Evolutionary conservation across 1,140 invertebrate genomes (phyloP), one percentile per base, ranked within the genome.

Genomic region (Drosophila pandora): DNA sequence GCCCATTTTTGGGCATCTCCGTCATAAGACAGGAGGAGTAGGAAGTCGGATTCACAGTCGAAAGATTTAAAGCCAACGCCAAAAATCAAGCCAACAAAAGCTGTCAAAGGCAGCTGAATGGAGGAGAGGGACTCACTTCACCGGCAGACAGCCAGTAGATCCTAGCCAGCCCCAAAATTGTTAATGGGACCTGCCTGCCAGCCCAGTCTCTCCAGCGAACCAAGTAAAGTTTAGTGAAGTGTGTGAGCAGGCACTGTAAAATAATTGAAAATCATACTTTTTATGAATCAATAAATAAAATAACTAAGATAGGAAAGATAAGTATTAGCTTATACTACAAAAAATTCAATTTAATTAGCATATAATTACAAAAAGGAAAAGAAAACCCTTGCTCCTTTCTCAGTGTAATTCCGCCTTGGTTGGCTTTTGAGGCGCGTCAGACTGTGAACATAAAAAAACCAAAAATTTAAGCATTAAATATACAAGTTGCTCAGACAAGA

Each of bases 401-500:
- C 17, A 23, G 58, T 74, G 59, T 22, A 30, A 32, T 32, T 39
- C 25, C 22, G 47, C 39, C 71, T 74, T 60, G 65, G 58, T 57
- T 61, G 55, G 65, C 34, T 76, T 70, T 73, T 79, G 78, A 76
- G 79, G 72, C 71, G 83, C 83, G 83, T 88, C 83, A 88, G 83
- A 88, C 83, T 88, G 83, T 88, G 79, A 88, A 88, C 71, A 69
- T 65, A 75, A 70, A 88, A 84, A 88, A 79, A 79, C 83, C 83
- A 79, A 88, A 83, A 88, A 74, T 76, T 73, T 72, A 63, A 79
- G 60, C 83, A 81, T 88, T 87, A 82, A 87, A 88, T 87, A 75
- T 87, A 75, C 81, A 75, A 88, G 82, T 81, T 73, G 61, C 60
- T 60, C 79, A 82, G 72, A 80, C 78, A 47, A 73, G 37, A 28